Evolutionary conservation across 2,888 invertebrate genomes (phyloP).

Genomic region (Clivina fossor): DNA sequence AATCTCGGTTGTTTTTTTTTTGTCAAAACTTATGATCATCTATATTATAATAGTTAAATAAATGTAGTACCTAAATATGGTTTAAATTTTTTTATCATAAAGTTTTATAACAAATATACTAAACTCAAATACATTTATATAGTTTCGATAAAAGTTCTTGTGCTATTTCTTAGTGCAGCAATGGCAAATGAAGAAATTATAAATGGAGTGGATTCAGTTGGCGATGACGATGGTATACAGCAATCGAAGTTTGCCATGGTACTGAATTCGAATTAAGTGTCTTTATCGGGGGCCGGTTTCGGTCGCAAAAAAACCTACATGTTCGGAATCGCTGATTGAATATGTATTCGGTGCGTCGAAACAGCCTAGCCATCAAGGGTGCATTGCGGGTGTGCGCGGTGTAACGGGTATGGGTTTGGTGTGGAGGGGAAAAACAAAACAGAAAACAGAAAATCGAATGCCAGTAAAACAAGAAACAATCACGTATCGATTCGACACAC

Average conservation of each 20-base stretch:
- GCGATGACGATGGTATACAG: no score
- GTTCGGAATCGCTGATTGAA: conserved; percentile 27
- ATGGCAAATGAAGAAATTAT: neutral
- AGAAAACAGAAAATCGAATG: conserved; percentile 27
- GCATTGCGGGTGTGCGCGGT: neutral
- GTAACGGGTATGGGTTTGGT: conserved; percentile 8
- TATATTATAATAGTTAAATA: no score
- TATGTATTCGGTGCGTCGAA: conserved; percentile 13
- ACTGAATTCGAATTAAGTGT: conserved; percentile 31
- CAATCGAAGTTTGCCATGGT: no score
- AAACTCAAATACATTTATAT: no score
- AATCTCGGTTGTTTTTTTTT: no score
- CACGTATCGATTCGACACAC: conserved; percentile 40
- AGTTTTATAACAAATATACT: no score
- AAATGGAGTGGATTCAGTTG: conserved; percentile 1
- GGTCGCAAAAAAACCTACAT: conserved; percentile 17
- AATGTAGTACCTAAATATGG: no score
- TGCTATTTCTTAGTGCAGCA: no score
- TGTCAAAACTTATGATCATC: no score
- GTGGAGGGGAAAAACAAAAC: conserved; percentile 24
- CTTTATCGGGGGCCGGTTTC: conserved; percentile 12
- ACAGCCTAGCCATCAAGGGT: neutral
- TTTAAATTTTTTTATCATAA: no score
- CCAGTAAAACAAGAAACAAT: conserved; percentile 31
- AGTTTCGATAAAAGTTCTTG: no score